phyloP scores from a whole-genome alignment of 2,113 vertebrate genomes.

The Brachyhypopomus gauderio region DNA sequence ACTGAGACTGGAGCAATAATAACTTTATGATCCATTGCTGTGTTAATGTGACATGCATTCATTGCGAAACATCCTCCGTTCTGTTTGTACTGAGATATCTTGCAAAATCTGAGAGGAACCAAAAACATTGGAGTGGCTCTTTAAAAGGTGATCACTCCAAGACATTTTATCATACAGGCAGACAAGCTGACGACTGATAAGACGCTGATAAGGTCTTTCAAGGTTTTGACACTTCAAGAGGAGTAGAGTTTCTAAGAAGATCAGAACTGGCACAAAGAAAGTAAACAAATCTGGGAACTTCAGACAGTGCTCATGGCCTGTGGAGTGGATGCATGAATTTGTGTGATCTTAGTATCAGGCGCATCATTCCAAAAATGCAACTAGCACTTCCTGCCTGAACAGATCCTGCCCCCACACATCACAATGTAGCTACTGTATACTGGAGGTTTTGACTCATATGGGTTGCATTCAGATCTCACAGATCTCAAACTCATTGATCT shows the following conservation, averaged over 20 bases:
- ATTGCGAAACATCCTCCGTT: background rate
- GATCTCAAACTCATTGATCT: no score
- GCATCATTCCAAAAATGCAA: background rate
- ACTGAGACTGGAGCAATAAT: background rate
- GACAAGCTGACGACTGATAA: background rate
- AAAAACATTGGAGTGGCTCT: slow-evolving; percentile 2
- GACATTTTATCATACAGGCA: background rate
- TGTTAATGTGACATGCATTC: background rate
- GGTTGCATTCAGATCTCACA: no score
- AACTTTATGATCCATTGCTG: background rate
- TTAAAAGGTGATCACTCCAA: slow-evolving; percentile 1
- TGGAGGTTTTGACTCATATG: no score
- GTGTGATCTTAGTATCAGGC: slow-evolving; percentile 39
- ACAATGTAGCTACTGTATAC: no score
- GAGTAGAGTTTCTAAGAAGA: background rate
- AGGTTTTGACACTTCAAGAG: background rate
- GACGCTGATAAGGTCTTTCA: slow-evolving; percentile 4
- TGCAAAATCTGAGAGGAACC: background rate
- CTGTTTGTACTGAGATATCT: background rate
- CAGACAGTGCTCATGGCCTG: slow-evolving; percentile 4
- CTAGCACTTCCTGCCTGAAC: slow-evolving; percentile 3
- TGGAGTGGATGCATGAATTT: slow-evolving; percentile 16
- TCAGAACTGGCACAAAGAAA: slow-evolving; percentile 5
- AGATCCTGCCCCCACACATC: no score
- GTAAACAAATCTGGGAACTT: slow-evolving; percentile 36